Evolutionary conservation across 2,888 invertebrate species (phyloP), one percentile per base, ranked within the genome.

Genomic region (Heliconius ethilla): DNA sequence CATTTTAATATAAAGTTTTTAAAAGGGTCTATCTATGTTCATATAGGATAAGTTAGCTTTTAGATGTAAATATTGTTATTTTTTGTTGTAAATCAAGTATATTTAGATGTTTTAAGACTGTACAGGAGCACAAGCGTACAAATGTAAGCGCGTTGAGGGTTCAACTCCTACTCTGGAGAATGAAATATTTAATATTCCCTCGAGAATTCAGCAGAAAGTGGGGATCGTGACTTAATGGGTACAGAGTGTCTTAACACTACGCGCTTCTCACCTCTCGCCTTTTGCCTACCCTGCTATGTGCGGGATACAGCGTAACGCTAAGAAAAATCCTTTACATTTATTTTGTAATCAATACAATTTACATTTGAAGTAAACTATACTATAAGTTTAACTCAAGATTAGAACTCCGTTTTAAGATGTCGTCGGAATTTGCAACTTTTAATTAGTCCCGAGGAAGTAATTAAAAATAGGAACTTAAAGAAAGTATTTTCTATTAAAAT

Each of bases 341-440:
- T n/a, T 4, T 62, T 62, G 0, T 62, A 62, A 62, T 25, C 62
- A 6, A 62, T 62, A 51, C 18, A 51, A 51, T 51, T 18, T 51
- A 51, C 62, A 62, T n/a, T 62, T 13, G 5, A 62, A 62, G 25
- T 25, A 25, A 11, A 62, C 25, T 62, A 25, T 62, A 29, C 18
- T 65, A 65, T 1, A 67, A 67, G n/a, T 13, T 67, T 37, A 67
- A n/a, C 66, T 51, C 37, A 37, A 67, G 37, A 67, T 37, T 67
- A 66, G 27, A 29, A 70, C 51, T 22, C 55, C 45, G 7, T n/a
- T 22, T 29, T 3, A 29, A 70, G 51, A 29, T 55, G 29, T 55
- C 29, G 22, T 27, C 51, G 29, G 70, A 55, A 70, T 70, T 70
- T 51, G 29, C 33, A 70, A 70, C 55, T 70, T 70, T 37, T 62